These are phyloP conservation scores for Pocota personata DNA, from an alignment of 2,888 invertebrate species.

Conservation along the genomic window DNA sequence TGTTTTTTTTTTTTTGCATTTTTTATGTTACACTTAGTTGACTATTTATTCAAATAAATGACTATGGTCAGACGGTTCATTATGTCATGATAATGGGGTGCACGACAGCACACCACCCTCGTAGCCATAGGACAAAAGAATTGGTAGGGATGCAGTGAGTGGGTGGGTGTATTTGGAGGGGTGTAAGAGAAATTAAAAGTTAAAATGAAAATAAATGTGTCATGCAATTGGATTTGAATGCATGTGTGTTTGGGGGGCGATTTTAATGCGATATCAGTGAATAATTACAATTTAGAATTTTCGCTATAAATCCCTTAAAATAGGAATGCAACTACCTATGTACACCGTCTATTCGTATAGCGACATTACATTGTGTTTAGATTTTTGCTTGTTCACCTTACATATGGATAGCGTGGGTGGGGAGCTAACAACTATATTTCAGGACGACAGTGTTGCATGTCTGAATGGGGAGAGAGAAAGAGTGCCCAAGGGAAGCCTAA, in stretches of 20 bases:
- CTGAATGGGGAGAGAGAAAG: background rate
- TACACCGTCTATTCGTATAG: background rate
- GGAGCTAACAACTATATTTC: conserved; percentile 31
- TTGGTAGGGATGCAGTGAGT: background rate
- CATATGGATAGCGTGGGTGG: background rate
- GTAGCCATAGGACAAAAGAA: background rate
- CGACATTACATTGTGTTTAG: conserved; percentile 29
- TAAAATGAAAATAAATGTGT: conserved; percentile 46
- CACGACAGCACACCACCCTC: conserved; percentile 7
- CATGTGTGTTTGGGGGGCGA: background rate
- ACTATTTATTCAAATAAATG: conserved; percentile 62
- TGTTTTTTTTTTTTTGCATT: conserved; percentile 1
- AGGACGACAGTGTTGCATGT: conserved; percentile 41
- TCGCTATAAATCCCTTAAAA: background rate
- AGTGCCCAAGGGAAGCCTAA: background rate
- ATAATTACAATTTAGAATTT: conserved; percentile 45
- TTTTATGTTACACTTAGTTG: conserved; percentile 58
- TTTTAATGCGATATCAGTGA: conserved; percentile 50
- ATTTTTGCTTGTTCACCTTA: conserved; percentile 42
- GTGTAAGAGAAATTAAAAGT: conserved; percentile 21
- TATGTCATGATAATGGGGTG: conserved; percentile 39
- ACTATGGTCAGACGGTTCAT: conserved; percentile 53
- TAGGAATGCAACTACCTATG: background rate
- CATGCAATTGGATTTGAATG: conserved; percentile 40
- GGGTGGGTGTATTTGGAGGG: background rate